Conservation (phyloP, 2,888 invertebrate genomes). For the Acanthosepion esculentum region DNA sequence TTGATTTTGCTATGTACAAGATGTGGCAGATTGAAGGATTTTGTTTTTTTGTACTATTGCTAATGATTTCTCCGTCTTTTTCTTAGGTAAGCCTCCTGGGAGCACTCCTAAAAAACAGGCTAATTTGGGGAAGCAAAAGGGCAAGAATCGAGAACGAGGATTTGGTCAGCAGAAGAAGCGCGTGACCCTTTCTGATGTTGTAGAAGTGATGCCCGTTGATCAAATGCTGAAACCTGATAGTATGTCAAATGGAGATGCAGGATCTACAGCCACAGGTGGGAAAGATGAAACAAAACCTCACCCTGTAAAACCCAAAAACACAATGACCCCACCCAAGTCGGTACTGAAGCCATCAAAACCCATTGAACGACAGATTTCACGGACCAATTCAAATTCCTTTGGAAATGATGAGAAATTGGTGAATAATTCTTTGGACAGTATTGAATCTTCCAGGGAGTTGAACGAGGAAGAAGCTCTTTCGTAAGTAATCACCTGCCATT, state of each 20-base stretch:
- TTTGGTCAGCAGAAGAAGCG: not conserved
- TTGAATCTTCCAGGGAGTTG: constrained; percentile 52
- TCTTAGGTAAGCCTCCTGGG: not conserved
- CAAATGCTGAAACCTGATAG: not conserved
- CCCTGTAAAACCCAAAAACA: not conserved
- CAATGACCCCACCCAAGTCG: constrained; percentile 24
- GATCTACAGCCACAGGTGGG: not conserved
- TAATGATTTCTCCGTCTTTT: too few relatives aligned
- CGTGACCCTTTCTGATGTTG: not conserved
- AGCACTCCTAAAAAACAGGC: constrained; percentile 25
- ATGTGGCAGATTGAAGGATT: too few relatives aligned
- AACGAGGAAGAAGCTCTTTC: constrained; percentile 57
- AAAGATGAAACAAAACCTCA: not conserved
- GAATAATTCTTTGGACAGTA: not conserved
- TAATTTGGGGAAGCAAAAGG: constrained; percentile 16
- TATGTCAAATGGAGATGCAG: not conserved
- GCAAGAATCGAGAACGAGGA: not conserved
- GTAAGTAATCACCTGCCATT: constrained; percentile 50
- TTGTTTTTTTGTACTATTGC: too few relatives aligned
- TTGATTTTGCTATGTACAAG: too few relatives aligned
- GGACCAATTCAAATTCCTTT: not conserved
- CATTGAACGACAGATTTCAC: not conserved
- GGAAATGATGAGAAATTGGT: not conserved
- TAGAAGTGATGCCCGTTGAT: constrained; percentile 38
- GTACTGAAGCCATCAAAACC: not conserved